Base-by-base conservation (phyloP, 2,888 invertebrate species). In the Hermodice carunculata region DNA sequence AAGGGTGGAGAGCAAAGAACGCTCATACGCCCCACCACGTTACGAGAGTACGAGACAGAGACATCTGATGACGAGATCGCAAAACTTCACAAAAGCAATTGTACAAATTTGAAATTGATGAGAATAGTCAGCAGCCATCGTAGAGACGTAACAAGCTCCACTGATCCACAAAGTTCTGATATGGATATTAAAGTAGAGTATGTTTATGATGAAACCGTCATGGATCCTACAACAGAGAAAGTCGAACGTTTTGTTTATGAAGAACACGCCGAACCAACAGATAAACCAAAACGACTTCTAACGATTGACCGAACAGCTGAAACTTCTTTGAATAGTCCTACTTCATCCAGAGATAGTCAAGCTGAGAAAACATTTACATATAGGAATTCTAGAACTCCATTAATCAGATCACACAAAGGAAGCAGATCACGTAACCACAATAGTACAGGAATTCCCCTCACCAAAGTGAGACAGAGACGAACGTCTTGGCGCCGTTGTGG, bases 141-240 rank as follows among this genome's bases (percentile, higher is more conserved):
- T 28, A 28, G 4, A 14, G 37, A 26, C 11, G n/a, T 6, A 31
- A 52, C 58, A 8, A 19, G 37, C 1, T n/a, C 49, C 1, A 29
- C 22, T n/a, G 64, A 63, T 29, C 37, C 24, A 32, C 43, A 43
- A 19, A 57, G 51, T 24, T 62, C 59, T 6, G 66, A 63, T 32
- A 31, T 42, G 19, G 60, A 67, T 26, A 44, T 44, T 49, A 76
- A 76, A 43, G 76, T 81, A 8, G 81, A 82, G 66, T 83, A 81
- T 44, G 74, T 81, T n/a, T 83, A 84, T 53, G 84, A 84, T 61
- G 83, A 83, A 67, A 76, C 75, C 48, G 83, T 83, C 3, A 62
- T 81, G 14, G 82, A 84, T 54, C 76, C 78, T 4, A 78, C 78
- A 59, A 82, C 82, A 1, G 83, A 84, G 66, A 77, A 79, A 53